phyloP scores from a whole-genome alignment of 2,113 vertebrate genomes.

The Otolemur garnettii region DNA sequence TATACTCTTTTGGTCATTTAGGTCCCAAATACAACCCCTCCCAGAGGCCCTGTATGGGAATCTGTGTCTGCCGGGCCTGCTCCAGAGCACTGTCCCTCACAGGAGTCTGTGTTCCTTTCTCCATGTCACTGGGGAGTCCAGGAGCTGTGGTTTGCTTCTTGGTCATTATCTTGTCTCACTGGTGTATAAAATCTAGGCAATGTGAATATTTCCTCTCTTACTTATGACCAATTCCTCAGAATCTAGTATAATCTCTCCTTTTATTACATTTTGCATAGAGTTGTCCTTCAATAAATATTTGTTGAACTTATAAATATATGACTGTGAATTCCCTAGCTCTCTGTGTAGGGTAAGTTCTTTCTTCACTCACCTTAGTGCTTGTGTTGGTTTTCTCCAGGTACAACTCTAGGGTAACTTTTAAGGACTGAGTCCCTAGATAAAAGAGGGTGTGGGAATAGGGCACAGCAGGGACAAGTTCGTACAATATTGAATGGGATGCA shows the following conservation, averaged over 20 bases:
- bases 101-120: background rate
- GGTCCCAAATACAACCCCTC: background rate
- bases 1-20: background rate
- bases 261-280: background rate
- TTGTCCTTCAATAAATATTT: background rate
- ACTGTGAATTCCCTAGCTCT: background rate
- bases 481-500: accelerated
- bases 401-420: background rate
- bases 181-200: background rate
- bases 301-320: background rate
- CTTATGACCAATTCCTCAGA: background rate
- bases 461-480: background rate
- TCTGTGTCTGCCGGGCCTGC: background rate
- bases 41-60: background rate
- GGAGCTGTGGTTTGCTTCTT: background rate
- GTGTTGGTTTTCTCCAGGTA: background rate
- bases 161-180: background rate
- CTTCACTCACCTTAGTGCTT: background rate
- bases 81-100: background rate
- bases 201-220: background rate
- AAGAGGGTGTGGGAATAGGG: background rate
- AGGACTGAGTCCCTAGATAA: background rate
- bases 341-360: background rate
- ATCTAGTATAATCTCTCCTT: background rate
- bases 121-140: background rate